These are phyloP conservation scores for Vulpes vulpes DNA, from an alignment of 2,113 vertebrate species.

Conservation along the genomic window DNA sequence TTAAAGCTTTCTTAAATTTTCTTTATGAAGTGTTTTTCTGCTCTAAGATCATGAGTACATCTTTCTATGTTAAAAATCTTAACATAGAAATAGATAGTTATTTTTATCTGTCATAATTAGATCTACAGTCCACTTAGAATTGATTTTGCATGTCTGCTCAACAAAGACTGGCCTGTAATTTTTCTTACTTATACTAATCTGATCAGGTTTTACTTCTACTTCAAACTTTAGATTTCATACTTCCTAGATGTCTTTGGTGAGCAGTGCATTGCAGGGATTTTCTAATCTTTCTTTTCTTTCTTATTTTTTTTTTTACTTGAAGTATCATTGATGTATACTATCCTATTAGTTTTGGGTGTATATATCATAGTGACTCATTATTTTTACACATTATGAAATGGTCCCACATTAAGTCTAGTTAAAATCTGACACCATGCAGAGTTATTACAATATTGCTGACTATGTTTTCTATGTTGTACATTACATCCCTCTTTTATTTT, in stretches of 20 bases:
- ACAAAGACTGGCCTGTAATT: neutral
- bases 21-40: neutral
- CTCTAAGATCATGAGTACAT: neutral
- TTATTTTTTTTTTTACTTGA: neutral
- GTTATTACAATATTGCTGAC: neutral
- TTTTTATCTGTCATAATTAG: neutral
- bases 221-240: neutral
- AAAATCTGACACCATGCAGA: neutral
- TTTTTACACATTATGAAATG: neutral
- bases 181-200: neutral
- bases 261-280: neutral
- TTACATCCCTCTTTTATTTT: neutral
- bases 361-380: neutral
- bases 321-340: neutral
- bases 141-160: neutral
- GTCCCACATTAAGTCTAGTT: neutral
- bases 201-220: neutral
- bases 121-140: neutral
- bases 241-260: neutral
- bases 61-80: constrained; percentile 1
- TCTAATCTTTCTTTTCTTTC: neutral
- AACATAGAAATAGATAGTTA: neutral
- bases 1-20: neutral
- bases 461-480: neutral
- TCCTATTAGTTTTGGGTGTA: neutral